phyloP scores from a whole-genome alignment of 2,113 vertebrate species.

The Atlantisia rogersi region DNA sequence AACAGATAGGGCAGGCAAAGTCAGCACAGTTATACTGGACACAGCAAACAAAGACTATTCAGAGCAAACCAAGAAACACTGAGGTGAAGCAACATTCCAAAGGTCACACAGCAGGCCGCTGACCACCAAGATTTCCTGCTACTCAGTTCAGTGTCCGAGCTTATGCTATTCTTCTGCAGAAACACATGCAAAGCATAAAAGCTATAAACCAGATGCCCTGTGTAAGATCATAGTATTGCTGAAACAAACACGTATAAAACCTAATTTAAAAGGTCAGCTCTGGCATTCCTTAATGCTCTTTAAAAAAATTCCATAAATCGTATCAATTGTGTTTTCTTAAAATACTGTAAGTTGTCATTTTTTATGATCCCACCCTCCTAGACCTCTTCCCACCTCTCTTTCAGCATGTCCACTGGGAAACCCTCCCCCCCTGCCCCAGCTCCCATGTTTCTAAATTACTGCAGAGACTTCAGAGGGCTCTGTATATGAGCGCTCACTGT shows the following conservation, averaged over 20 bases:
- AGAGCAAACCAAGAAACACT: constrained; percentile 7
- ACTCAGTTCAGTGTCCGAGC: not conserved
- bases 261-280: not conserved
- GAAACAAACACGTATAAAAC: not conserved
- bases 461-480: not conserved
- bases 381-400: not conserved
- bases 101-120: constrained; percentile 7
- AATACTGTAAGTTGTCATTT: not conserved
- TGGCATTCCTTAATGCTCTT: not conserved
- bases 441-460: not conserved
- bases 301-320: not conserved
- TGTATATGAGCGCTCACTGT: not conserved
- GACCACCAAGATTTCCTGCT: not conserved
- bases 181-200: not conserved
- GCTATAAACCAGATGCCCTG: not conserved
- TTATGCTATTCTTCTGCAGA: not conserved
- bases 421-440: too few relatives aligned
- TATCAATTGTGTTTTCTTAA: not conserved
- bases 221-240: not conserved
- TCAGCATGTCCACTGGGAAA: not conserved
- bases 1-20: not conserved
- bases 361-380: not conserved
- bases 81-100: constrained; percentile 30
- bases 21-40: not conserved
- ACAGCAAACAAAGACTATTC: not conserved